Percentiles rank a stretch among this genome's conserved stretches.
Evolutionary conservation across 2,113 vertebrate species (phyloP).

Genomic region (Cyprinodon variegatus): DNA sequence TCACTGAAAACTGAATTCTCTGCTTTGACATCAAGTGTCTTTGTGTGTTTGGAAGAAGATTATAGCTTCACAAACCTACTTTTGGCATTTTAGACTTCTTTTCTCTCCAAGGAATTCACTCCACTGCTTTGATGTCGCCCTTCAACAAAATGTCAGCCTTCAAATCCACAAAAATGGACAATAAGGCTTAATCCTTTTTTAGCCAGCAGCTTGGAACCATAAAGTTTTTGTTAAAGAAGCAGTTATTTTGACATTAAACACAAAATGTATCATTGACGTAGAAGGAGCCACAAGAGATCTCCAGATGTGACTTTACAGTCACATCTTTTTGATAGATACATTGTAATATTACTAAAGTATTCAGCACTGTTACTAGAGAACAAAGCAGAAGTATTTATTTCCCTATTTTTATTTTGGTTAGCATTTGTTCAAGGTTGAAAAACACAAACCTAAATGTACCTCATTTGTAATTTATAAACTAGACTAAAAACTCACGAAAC

Average conservation of each 20-base stretch:
- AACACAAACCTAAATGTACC: not conserved
- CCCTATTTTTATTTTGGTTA: not conserved
- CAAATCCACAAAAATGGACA: conserved; percentile 27
- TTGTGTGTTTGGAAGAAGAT: conserved; percentile 40
- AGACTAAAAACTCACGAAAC: not conserved
- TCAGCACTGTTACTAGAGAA: not conserved
- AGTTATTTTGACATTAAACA: conserved; percentile 1
- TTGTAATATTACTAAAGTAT: not conserved
- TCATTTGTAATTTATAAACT: not conserved
- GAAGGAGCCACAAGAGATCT: not conserved
- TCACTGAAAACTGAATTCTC: conserved; percentile 30
- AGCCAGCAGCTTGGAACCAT: conserved; percentile 1
- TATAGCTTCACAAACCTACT: conserved; percentile 26
- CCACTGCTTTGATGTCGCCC: conserved; percentile 33
- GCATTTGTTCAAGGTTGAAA: not conserved
- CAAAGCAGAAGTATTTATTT: not conserved
- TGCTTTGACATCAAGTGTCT: conserved; percentile 35
- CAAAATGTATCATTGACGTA: not conserved
- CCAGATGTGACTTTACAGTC: not conserved
- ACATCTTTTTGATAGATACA: not conserved
- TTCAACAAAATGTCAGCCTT: conserved; percentile 58
- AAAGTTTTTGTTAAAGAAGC: conserved; percentile 20
- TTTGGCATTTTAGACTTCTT: conserved; percentile 40
- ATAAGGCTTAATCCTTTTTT: conserved; percentile 28
- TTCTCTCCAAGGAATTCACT: conserved; percentile 18